Percentiles rank a stretch among this genome's conserved stretches.
Evolutionary conservation across 2,888 invertebrate genomes (phyloP).

Genomic region (Prosapia bicincta): DNA sequence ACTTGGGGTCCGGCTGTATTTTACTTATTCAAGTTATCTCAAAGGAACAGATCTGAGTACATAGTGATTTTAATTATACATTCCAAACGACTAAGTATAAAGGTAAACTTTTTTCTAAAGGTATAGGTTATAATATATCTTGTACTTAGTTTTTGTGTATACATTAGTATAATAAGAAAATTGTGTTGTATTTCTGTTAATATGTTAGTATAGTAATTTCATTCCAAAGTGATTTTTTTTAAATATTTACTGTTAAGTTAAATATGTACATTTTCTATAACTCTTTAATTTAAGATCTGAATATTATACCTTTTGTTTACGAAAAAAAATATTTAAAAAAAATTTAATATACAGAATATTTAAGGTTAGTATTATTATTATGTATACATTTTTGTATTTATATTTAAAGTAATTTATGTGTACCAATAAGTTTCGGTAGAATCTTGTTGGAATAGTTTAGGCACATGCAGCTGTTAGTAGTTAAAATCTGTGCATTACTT

Average conservation of each 20-base stretch:
- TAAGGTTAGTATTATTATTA: not conserved
- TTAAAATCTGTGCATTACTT: no score
- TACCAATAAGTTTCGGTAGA: no score
- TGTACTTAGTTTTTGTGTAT: slow-evolving; percentile 1
- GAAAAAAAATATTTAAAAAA: slow-evolving; percentile 11
- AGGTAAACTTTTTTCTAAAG: not conserved
- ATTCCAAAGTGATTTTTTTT: not conserved
- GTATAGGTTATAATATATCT: not conserved
- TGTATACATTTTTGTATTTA: slow-evolving; percentile 1
- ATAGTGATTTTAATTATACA: not conserved
- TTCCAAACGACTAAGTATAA: not conserved
- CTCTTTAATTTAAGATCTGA: slow-evolving; percentile 15
- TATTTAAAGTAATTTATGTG: no score
- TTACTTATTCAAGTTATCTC: no score
- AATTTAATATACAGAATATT: not conserved
- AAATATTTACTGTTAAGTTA: not conserved
- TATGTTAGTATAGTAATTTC: not conserved
- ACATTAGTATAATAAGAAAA: not conserved
- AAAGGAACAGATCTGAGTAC: not conserved
- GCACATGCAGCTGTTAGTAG: no score
- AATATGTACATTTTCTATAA: not conserved
- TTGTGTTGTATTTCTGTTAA: not conserved
- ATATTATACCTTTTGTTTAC: slow-evolving; percentile 6
- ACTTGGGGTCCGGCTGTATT: no score
- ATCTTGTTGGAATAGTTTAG: no score